These are phyloP conservation scores for Conus betulinus DNA, from an alignment of 1,140 invertebrate genomes.

Conservation along the genomic window DNA sequence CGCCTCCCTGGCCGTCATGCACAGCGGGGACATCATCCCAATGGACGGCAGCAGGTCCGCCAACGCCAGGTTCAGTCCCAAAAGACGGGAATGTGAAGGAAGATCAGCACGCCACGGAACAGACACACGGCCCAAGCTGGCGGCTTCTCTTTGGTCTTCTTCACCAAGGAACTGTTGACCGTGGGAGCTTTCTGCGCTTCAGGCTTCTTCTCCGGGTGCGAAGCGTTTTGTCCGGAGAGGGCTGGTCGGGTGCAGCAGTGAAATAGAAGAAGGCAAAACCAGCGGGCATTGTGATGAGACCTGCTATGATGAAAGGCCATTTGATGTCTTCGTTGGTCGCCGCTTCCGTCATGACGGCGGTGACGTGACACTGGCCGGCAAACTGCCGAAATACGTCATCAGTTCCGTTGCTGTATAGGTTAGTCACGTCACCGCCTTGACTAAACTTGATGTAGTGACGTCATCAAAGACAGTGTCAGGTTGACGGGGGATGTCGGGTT, in stretches of 20 bases:
- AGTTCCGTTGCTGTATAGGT: background rate
- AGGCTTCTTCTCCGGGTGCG: background rate
- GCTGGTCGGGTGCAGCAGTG: background rate
- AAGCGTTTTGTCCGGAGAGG: background rate
- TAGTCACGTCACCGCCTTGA: background rate
- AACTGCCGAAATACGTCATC: background rate
- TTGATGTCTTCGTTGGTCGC: constrained; percentile 7
- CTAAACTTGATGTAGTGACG: background rate
- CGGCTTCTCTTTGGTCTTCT: background rate
- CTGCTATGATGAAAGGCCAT: constrained; percentile 34
- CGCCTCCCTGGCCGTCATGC: constrained; percentile 13
- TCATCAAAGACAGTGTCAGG: background rate
- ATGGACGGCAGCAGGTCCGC: constrained; percentile 35
- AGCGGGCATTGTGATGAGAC: constrained; percentile 15
- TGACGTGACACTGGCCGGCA: background rate
- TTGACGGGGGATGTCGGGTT: background rate
- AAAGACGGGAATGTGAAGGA: constrained; percentile 37
- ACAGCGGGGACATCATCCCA: constrained; percentile 8
- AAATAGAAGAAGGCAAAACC: constrained; percentile 38
- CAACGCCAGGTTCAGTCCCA: constrained; percentile 25
- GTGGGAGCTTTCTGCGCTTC: no score
- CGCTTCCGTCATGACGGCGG: background rate
- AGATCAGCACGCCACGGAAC: constrained; percentile 18
- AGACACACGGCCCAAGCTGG: background rate
- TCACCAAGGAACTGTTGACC: no score